phyloP scores from a whole-genome alignment of 1,140 invertebrate species.

The Agrypnia vestita region DNA sequence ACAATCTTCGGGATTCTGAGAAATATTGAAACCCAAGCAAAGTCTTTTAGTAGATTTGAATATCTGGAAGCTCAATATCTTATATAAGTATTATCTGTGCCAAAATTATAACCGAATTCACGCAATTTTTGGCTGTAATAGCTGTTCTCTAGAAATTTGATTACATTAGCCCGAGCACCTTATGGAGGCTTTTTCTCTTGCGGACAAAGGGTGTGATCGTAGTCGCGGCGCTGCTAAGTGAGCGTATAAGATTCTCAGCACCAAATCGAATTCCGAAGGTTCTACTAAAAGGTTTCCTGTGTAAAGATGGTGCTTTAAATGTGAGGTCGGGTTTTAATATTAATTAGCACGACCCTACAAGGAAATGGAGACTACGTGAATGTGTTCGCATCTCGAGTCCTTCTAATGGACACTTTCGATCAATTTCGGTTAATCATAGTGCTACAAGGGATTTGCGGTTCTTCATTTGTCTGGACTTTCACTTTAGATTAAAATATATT shows the following conservation, averaged over 20 bases:
- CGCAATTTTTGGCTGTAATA: not conserved
- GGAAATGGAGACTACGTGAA: not conserved
- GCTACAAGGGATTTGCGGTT: no score
- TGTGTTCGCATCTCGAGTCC: not conserved
- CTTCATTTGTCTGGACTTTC: no score
- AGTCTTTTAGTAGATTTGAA: no score
- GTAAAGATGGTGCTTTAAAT: conserved; percentile 55
- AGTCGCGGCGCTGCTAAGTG: conserved; percentile 5
- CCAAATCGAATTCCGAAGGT: conserved; percentile 60
- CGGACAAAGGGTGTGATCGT: conserved; percentile 19
- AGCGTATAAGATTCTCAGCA: conserved; percentile 43
- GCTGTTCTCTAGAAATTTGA: conserved; percentile 3
- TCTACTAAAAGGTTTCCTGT: conserved; percentile 59
- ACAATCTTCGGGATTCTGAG: no score
- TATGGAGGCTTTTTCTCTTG: not conserved
- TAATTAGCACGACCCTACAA: conserved; percentile 53
- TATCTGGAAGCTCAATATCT: no score
- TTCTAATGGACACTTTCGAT: conserved; percentile 25
- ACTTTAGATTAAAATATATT: no score
- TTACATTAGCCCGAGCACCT: conserved; percentile 26
- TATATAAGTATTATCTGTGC: no score
- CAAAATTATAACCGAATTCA: not conserved
- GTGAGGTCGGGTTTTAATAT: conserved; percentile 59
- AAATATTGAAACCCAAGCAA: no score
- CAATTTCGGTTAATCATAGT: not conserved